Evolutionary conservation across 2,113 vertebrate genomes (phyloP), one percentile per base, ranked within the genome.

Genomic region (Semicossyphus pulcher): DNA sequence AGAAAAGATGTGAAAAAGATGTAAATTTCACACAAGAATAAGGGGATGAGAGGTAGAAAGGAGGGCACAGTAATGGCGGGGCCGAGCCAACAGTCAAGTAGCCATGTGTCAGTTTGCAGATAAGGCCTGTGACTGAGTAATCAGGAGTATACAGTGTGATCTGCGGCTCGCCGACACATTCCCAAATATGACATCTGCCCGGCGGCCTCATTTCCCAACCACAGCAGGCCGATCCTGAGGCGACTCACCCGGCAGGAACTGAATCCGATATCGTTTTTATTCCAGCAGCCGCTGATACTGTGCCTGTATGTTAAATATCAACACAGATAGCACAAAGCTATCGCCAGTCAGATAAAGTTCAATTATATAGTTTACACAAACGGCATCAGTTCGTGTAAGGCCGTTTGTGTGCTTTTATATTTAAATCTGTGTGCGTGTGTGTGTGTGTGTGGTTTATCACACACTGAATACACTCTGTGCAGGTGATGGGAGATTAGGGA

Each of bases 31-130:
- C 11, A 47, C 25, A 11, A 69, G 65, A 54, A 7, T 45, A 32
- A 76, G 42, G 51, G 47, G 67, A 72, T 41, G 72, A 62, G 34
- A 59, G 56, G 75, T 49, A 56, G 42, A 77, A 67, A 62, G 51
- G 71, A 64, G 67, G 81, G 60, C 74, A 15, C 26, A 20, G 72
- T 28, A 11, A 66, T 67, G 66, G 37, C 47, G n/a, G 37, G 29
- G 59, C 54, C 60, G 48, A 67, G 67, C 79, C 69, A 81, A 83
- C 71, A 52, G 76, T 73, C 78, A 72, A 74, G 88, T 81, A 75
- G 53, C 85, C 80, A 85, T 91, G 90, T 93, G 91, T 88, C 89
- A 89, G 88, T 92, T 87, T 93, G 84, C 90, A 93, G 91, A 92
- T 92, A 92, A 93, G 92, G 58, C n/a, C 63, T 56, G 29, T 75